Evolutionary conservation across 2,888 invertebrate species (phyloP), one percentile per base, ranked within the genome.

Genomic region (Lamproptera curius): DNA sequence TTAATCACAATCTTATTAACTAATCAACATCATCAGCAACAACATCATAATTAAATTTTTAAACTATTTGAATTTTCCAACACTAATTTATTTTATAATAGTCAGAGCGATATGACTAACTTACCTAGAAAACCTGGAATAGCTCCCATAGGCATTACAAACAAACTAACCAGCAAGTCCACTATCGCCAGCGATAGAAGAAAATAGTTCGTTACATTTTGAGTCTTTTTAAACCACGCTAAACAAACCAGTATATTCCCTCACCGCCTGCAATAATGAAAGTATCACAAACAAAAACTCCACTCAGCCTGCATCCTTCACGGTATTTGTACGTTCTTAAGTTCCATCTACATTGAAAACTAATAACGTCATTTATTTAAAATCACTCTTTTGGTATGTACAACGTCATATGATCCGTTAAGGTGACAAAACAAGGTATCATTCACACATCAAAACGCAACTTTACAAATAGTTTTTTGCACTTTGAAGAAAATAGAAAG

Each of bases 131-230:
- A 95, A 70, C 97, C 97, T 17, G 95, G 96, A 63, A 97, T 93
- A 28, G 98, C 97, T 51, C 96, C 96, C 75, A 97, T 90, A 2
- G 98, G 98, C 98, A 98, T 98, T 47, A 98, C 98, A 69, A 97
- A 94, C 54, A 97, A 83, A 67, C 96, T 97, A 70, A 98, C 97
- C 54, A 98, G 89, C 50, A 98, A 89, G 86, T 98, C 98, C 43
- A 97, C 97, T 45, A 97, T 94, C 36, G 97, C 97, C 73, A 98
- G 82, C 15, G 97, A 97, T 63, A 97, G 89, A 54, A 98, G 90
- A 78, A 98, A 98, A 84, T 97, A 97, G 86, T 98, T 98, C 55
- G 98, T 98, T 56, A 97, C 95, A 80, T 97, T 98, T 82, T 98
- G 97, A 53, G 98, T 86, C 63, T 95, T 90, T 53, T 95, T 92